Evolutionary conservation across 2,113 vertebrate genomes (phyloP).

Genomic region (Genyomyrus donnyi): DNA sequence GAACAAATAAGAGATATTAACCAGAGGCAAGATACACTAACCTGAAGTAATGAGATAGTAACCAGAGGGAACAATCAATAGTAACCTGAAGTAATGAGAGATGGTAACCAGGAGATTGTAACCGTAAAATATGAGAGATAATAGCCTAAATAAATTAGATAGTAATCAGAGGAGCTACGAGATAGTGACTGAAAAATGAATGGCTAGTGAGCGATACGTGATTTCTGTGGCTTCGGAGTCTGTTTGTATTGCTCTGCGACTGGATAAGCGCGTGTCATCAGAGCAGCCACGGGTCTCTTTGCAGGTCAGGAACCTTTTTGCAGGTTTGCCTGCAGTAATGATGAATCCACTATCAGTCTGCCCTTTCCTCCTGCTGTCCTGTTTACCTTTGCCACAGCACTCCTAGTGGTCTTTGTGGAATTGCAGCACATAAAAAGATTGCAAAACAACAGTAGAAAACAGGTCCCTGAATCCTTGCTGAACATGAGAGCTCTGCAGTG

Average conservation of each 20-base stretch:
- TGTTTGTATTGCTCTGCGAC: neutral
- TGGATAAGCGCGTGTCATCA: neutral
- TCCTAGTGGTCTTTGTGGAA: neutral
- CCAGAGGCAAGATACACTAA: neutral
- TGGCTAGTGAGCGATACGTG: neutral
- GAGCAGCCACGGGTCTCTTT: neutral
- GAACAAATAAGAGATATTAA: neutral
- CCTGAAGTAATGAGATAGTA: neutral
- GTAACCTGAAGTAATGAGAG: neutral
- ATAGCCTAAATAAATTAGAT: neutral
- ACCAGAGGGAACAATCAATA: neutral
- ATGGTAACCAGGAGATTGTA: no score
- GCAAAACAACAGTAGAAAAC: neutral
- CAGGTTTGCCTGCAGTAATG: neutral
- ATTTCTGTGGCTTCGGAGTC: neutral
- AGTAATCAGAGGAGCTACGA: neutral
- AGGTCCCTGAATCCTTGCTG: neutral
- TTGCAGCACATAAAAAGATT: neutral
- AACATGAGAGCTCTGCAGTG: neutral
- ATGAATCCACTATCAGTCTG: neutral
- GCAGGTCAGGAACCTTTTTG: neutral
- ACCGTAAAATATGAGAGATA: no score
- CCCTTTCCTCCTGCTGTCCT: neutral
- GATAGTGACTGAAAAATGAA: neutral
- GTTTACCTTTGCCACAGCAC: neutral